Percentiles rank a stretch among this genome's conserved stretches.
Conservation (phyloP, 2,113 vertebrate genomes). For the Psilopogon haemacephalus region DNA sequence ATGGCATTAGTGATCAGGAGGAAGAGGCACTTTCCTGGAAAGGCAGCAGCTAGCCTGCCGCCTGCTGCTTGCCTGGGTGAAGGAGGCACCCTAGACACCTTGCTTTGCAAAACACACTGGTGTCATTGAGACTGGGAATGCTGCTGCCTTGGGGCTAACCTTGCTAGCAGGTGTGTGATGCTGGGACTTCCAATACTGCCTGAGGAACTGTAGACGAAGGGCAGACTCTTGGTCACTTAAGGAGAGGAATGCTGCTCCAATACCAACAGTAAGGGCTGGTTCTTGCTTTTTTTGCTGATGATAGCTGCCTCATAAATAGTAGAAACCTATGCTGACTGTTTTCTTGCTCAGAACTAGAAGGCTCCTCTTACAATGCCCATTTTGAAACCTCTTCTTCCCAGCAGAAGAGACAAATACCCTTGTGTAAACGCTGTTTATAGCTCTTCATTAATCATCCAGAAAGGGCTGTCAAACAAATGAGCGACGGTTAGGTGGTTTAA, state of each 20-base stretch:
- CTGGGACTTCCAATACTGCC: background rate
- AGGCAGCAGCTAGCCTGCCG: background rate
- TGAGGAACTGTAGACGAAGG: background rate
- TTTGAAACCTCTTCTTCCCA: background rate
- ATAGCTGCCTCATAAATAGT: background rate
- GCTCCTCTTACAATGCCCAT: background rate
- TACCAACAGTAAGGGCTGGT: constrained; percentile 2
- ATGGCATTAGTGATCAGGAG: background rate
- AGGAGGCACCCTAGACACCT: background rate
- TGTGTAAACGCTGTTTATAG: background rate
- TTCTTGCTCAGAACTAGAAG: background rate
- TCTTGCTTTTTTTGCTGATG: background rate
- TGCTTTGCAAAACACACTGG: background rate
- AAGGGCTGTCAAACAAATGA: background rate
- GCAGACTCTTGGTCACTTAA: background rate
- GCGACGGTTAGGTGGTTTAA: background rate
- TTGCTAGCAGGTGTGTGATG: background rate
- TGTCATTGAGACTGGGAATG: background rate
- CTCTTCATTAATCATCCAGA: constrained; percentile 16
- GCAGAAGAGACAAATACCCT: background rate
- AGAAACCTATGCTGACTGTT: background rate
- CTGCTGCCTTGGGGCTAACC: background rate
- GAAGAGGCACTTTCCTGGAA: background rate
- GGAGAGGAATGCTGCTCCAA: constrained; percentile 20
- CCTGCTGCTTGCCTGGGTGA: background rate